Conservation (phyloP, 2,797 vertebrate genomes). For the Chloroceryle amazona region DNA sequence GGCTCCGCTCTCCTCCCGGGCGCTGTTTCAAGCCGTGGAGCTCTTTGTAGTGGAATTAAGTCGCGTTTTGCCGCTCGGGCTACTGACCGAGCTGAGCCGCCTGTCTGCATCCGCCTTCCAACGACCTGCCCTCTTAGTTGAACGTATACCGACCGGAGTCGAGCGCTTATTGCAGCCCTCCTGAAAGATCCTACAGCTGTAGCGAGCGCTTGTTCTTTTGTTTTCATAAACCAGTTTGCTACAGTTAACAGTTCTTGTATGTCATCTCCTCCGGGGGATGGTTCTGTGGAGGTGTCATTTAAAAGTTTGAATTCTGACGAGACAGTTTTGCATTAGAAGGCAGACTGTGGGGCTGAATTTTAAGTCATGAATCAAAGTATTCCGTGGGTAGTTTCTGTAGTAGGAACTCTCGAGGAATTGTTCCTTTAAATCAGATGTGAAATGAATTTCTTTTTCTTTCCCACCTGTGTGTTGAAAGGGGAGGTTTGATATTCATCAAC, state of each 20-base stretch:
- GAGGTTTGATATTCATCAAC: not conserved
- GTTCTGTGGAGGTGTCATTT: not conserved
- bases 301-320: not conserved
- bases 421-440: not conserved
- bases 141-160: accelerated
- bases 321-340: not conserved
- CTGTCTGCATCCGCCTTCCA: not conserved
- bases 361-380: not conserved
- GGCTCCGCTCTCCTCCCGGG: not conserved
- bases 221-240: not conserved
- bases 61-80: not conserved
- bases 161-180: not conserved
- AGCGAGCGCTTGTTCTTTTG: accelerated
- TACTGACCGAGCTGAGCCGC: not conserved
- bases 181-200: accelerated
- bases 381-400: not conserved
- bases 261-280: not conserved
- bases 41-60: not conserved
- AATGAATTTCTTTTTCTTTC: not conserved
- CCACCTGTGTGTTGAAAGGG: not conserved
- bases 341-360: not conserved
- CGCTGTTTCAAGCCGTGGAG: not conserved
- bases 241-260: accelerated
- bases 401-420: not conserved
- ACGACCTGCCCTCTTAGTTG: accelerated